Evolutionary conservation across 2,888 invertebrate genomes (phyloP), one percentile per base, ranked within the genome.

Genomic region (Mystacides longicornis): DNA sequence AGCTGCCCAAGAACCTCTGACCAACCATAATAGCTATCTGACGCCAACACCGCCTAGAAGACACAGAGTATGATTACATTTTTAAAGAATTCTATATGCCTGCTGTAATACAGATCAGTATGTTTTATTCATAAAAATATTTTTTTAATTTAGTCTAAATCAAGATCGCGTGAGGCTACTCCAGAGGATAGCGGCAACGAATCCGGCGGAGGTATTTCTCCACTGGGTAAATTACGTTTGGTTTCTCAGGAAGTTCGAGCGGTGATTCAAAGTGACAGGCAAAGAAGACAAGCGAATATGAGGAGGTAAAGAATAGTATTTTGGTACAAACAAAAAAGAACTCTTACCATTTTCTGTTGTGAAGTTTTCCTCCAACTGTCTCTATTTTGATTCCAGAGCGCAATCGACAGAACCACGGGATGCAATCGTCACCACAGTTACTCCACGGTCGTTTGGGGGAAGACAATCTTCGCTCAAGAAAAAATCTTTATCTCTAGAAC

Each of bases 1-100:
- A 54, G 69, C 71, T 63, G 42, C 66, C 23, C 65, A 66, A 62
- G 69, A 69, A 63, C 69, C 71, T 2, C 49, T 75, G 71, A 63
- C 75, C 69, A 72, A 77, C 63, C 68, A 72, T 71, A 66, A 73
- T 27, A 70, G 67, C 52, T 66, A 68, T 33, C 74, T 81, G 64
- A 85, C 85, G 14, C 86, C 87, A 5, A 86, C 85, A 4, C 86
- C 86, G 11, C 87, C 87, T 0, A 75, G 85, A 65, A 74, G 86
- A 64, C 79, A 81, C 57, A 82, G 82, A 73, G 83, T 81, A 69
- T 67, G 37, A 27, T 27, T 27, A 11, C 11, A 27, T 27, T 27
- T 27, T 27, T 27, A 27, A 27, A 7, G 7, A n/a, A n/a, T n/a
- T n/a, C n/a, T n/a, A n/a, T n/a, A n/a, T n/a, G n/a, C n/a, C n/a